Percentiles rank a stretch among this genome's conserved stretches.
Evolutionary conservation across 2,888 invertebrate genomes (phyloP).

Genomic region (Mythimna ferrago): DNA sequence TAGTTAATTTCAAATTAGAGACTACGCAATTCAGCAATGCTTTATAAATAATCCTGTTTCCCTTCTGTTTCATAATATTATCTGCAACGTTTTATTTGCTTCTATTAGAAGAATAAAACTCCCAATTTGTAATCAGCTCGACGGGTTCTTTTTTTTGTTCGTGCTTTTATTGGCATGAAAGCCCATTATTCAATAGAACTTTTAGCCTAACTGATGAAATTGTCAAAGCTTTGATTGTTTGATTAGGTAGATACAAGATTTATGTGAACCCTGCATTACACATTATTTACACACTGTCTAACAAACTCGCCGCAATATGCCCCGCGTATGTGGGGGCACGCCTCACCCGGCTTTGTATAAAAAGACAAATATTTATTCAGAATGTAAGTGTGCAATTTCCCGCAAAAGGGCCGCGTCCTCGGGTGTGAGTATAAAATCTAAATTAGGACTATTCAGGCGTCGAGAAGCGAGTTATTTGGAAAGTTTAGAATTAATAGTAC

Average conservation of each 20-base stretch:
- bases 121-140: conserved; percentile 30
- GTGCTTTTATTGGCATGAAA: conserved; percentile 13
- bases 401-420: conserved; percentile 19
- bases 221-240: conserved; percentile 44
- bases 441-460: conserved; percentile 61
- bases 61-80: neutral
- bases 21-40: conserved; percentile 24
- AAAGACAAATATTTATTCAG: conserved; percentile 65
- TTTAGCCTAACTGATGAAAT: conserved; percentile 31
- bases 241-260: conserved; percentile 42
- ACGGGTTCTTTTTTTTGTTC: conserved; percentile 8
- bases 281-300: conserved; percentile 52
- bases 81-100: conserved; percentile 16
- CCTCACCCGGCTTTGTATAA: conserved; percentile 60
- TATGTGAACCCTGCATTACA: conserved; percentile 38
- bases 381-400: conserved; percentile 59
- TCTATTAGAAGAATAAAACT: conserved; percentile 15
- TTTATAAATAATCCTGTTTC: conserved; percentile 17
- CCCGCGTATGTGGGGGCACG: conserved; percentile 64
- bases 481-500: conserved; percentile 57
- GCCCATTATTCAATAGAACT: conserved; percentile 15
- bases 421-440: conserved; percentile 51
- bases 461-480: conserved; percentile 51
- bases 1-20: conserved; percentile 28
- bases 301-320: conserved; percentile 55